Evolutionary conservation across 92 coral and sea anemone species (phyloP), one percentile per base, ranked within the genome.

Genomic region (Parazoanthus atlanticus): DNA sequence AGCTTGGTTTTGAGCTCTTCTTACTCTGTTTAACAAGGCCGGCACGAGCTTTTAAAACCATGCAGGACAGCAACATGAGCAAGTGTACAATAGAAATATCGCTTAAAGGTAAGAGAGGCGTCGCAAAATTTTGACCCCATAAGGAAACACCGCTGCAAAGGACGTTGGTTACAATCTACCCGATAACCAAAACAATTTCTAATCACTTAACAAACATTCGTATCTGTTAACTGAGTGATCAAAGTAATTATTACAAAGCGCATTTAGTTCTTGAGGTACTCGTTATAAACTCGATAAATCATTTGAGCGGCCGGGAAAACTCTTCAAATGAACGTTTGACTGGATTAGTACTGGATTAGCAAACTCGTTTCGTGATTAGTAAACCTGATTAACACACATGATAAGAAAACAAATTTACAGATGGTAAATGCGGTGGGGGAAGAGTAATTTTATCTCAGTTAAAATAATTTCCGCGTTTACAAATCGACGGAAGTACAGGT

Each of bases 371-470:
- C 87, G 87, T 84, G 87, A 84, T 84, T 28, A 36, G 79, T 40
- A 84, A 69, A 71, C 34, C 40, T 84, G 87, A 84, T 84, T 84
- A 84, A 49, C 87, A 84, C 30, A 41, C 21, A 1, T 25, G 87
- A 84, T 84, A 84, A 70, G 78, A 84, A 70, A 70, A 84, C 78
- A 70, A 70, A 65, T 84, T 84, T 69, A 84, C 87, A 84, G 87
- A 84, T 84, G 87, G 66, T 70, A 71, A 84, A 69, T 84, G 87
- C 41, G 77, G 67, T 84, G 43, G 78, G 78, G 30, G 40, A 19
- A 30, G 25, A 32, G 87, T 84, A 84, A 84, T 70, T 84, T 46
- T 84, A 84, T 43, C 78, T 70, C 79, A 84, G 87, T 67, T 84
- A 70, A 84, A 84, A 84, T 49, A 49, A 70, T 84, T 69, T 71